Base-by-base conservation (phyloP, 2,888 invertebrate species). In the Nomada goodeniana region DNA sequence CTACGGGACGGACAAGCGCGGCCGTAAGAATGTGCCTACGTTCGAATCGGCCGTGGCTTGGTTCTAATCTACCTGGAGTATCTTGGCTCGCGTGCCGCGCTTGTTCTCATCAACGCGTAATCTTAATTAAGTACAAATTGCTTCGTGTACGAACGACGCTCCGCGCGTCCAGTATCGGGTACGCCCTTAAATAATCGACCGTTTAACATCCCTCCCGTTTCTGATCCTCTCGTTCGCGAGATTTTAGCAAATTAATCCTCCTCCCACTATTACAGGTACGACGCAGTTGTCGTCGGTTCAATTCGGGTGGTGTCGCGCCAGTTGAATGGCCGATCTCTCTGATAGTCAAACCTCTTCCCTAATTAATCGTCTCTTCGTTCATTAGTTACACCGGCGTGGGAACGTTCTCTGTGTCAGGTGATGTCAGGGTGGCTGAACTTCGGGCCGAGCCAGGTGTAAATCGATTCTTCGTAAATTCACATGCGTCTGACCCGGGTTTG, bases 111-210 rank as follows among this genome's bases (percentile, higher is more conserved):
- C 90, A 89, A 86, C 86, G 85, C 82, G 87, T 83, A 87, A 87
- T 89, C 90, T 89, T 90, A 90, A 90, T 90, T 89, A 88, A 88
- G 84, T 86, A 81, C 86, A 88, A 89, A 87, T 75, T 78, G 75
- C 63, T 76, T 50, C 64, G 69, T 67, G 72, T 61, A 67, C 85
- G 82, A 79, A 79, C 76, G 69, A 79, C 79, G 80, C 65, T 77
- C 72, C 55, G 65, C 80, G 59, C 69, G 70, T 60, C 73, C 70
- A 75, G 50, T 50, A 67, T 63, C 63, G 26, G 20, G 42, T 60
- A 61, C 59, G 44, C 75, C 63, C 65, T 61, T 44, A 11, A 67
- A 75, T 76, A 78, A 82, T 73, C 82, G 77, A 36, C 47, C 75
- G 64, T 57, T 75, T 71, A 64, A 67, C 77, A 71, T 68, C 59